Percentiles rank a stretch among this genome's conserved stretches.
Evolutionary conservation across 23 tunicate genomes (phyloP).

Genomic region (Halocynthia aurantium): DNA sequence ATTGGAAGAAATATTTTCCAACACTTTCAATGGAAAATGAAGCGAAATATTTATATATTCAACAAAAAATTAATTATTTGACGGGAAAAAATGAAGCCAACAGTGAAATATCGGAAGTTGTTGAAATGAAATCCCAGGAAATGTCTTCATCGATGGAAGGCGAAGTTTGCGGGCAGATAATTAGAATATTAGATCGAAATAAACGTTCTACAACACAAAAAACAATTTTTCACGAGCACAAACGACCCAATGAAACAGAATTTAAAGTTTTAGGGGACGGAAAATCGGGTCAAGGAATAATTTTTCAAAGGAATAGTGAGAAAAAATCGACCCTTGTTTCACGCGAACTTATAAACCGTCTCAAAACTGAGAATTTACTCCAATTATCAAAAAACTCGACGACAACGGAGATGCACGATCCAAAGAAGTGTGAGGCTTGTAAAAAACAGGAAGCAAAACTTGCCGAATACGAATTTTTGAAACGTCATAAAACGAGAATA

Average conservation of each 20-base stretch:
- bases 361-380: constrained; percentile 11
- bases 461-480: constrained; percentile 13
- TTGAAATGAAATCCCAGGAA: not conserved
- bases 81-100: not conserved
- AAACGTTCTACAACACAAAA: too few species aligned
- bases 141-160: not conserved
- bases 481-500: constrained; percentile 2
- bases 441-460: constrained; percentile 10
- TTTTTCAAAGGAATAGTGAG: not conserved
- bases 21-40: constrained; percentile 2
- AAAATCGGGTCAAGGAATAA: not conserved
- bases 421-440: constrained; percentile 5
- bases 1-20: too few species aligned
- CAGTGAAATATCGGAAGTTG: not conserved
- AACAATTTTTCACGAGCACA: too few species aligned
- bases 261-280: not conserved
- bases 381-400: not conserved
- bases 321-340: not conserved
- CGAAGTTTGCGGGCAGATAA: not conserved
- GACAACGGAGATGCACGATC: constrained; percentile 3
- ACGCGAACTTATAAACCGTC: constrained; percentile 7
- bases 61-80: constrained; percentile 6
- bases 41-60: constrained; percentile 7
- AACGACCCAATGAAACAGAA: not conserved
- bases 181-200: not conserved